These are phyloP conservation scores for Caradrina clavipalpis DNA, from an alignment of 2,888 invertebrate genomes.

Conservation along the genomic window DNA sequence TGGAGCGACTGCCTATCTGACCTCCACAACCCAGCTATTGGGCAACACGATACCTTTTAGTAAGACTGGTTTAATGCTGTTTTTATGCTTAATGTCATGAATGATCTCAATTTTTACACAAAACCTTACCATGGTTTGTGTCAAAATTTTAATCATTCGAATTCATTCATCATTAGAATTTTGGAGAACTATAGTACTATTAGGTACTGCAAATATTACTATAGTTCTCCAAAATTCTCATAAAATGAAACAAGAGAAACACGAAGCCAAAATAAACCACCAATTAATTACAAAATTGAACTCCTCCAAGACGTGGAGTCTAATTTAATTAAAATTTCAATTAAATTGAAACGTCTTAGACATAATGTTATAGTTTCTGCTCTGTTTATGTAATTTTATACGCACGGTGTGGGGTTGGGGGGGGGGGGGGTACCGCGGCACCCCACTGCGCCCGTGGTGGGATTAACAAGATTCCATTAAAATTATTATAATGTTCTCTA, in stretches of 20 bases:
- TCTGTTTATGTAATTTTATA: conserved; percentile 78
- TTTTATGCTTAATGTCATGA: too few relatives aligned
- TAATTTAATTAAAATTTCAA: conserved; percentile 78
- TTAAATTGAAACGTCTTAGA: conserved; percentile 71
- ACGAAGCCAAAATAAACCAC: conserved; percentile 5
- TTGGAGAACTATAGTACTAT: too few relatives aligned
- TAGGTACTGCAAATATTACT: too few relatives aligned
- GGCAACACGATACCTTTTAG: too few relatives aligned
- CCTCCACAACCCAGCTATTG: too few relatives aligned
- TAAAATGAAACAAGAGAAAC: neutral
- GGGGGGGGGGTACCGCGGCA: conserved; percentile 37
- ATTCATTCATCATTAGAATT: too few relatives aligned
- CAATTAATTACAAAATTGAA: conserved; percentile 52
- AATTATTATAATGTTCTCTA: conserved; percentile 78
- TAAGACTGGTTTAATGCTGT: too few relatives aligned
- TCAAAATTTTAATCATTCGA: too few relatives aligned
- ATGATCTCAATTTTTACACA: too few relatives aligned
- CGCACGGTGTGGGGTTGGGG: conserved; percentile 54
- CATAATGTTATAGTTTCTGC: conserved; percentile 70
- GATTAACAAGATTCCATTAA: conserved; percentile 87
- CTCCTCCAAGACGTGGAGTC: conserved; percentile 50
- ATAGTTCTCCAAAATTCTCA: neutral
- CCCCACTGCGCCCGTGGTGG: conserved; percentile 55
- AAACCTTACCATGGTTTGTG: too few relatives aligned
- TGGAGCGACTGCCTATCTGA: too few relatives aligned